Conservation (phyloP, 1,140 invertebrate genomes). For the Condylostylus longicornis region DNA sequence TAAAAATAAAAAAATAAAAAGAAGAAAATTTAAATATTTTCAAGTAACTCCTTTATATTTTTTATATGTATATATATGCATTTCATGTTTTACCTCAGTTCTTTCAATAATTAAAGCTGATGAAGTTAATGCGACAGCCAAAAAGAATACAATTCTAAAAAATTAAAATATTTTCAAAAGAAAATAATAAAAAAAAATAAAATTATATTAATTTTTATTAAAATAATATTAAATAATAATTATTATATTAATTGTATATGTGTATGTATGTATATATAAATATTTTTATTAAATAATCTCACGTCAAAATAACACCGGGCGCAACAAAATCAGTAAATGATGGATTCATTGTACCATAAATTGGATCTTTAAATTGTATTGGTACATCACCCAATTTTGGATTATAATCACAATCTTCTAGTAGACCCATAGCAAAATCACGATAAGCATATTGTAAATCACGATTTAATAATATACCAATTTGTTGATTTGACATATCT, state of each 20-base stretch:
- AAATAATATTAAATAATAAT: not conserved
- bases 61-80: conserved; percentile 9
- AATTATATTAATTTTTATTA: not conserved
- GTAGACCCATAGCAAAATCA: conserved; percentile 56
- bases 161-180: conserved; percentile 2
- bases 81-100: conserved; percentile 36
- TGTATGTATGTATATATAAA: conserved; percentile 5
- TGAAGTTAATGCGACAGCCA: conserved; percentile 82
- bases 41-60: conserved; percentile 5
- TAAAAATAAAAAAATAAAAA: conserved; percentile 30
- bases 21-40: no score
- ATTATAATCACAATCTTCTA: conserved; percentile 57
- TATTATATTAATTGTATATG: not conserved
- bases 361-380: conserved; percentile 63
- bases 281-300: conserved; percentile 28
- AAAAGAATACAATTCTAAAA: conserved; percentile 85
- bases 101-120: conserved; percentile 82
- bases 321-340: conserved; percentile 92
- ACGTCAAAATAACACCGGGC: conserved; percentile 87
- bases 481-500: conserved; percentile 90
- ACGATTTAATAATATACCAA: conserved; percentile 65
- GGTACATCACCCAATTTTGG: conserved; percentile 67
- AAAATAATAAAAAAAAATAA: not conserved
- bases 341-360: conserved; percentile 74
- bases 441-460: conserved; percentile 66